Base-by-base conservation (phyloP, 2,113 vertebrate species). In the Boleophthalmus pectinirostris region DNA sequence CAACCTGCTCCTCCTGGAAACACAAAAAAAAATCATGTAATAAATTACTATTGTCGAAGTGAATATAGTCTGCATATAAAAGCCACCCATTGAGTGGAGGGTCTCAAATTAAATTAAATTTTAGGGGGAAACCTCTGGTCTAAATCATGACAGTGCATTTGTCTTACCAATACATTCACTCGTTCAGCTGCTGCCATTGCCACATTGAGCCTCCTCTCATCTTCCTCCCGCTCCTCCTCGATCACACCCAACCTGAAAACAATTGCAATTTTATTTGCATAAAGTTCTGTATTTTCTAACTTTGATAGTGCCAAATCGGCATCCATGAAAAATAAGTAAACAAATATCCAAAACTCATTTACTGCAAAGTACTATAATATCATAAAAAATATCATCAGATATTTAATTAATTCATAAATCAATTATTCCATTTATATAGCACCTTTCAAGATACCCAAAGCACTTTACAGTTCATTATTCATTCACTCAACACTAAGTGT, bases 151-250 rank as follows among this genome's bases (percentile, higher is more conserved):
- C 6, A 8, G 20, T 53, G 49, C 21, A n/a, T 21, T 24, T 74
- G 13, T 49, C 76, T 93, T 82, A 94, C 94, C 92, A 94, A 73
- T n/a, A 90, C 76, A 29, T 92, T 92, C 83, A 94, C 88, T 58
- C 93, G 82, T 46, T 94, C 93, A 0, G 87, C 87, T 74, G 93
- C 92, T 76, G 92, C 92, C 23, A 92, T 49, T 18, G 93, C 93
- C n/a, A 76, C 80, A 47, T 65, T 89, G 0, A 95, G 79, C 79
- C 93, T 95, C 70, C 90, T 92, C 81, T 92, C 92, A 20, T 95
- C 95, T 49, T 95, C 94, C 79, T 93, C 94, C 75, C 93, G 89
- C 79, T 92, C 84, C 64, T 94, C 94, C 54, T 96, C 95, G 21
- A 94, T 93, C 9, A 93, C 91, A 0, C 87, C 90, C 70, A 96